phyloP scores from a whole-genome alignment of 2,888 invertebrate species.

The Apotomis turbidana region DNA sequence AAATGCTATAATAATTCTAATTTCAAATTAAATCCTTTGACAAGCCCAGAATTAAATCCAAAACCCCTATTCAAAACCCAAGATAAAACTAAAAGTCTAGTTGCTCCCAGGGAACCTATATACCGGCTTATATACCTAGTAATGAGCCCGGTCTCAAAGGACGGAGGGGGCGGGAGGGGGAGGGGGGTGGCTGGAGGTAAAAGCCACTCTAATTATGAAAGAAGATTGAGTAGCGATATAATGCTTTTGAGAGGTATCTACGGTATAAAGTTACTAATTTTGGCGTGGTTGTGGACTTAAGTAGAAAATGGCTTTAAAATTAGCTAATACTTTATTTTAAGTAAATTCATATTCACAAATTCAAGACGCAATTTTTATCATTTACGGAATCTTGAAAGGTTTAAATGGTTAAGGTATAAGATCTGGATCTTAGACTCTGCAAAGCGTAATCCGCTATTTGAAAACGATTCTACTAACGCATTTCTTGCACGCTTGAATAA shows the following conservation, averaged over 20 bases:
- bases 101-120: slow-evolving; percentile 41
- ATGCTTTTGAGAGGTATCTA: slow-evolving; percentile 44
- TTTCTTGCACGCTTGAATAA: no score
- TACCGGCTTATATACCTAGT: slow-evolving; percentile 65
- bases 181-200: slow-evolving; percentile 57
- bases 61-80: slow-evolving; percentile 30
- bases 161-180: slow-evolving; percentile 48
- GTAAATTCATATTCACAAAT: not conserved
- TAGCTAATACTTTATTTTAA: slow-evolving; percentile 2
- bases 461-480: no score
- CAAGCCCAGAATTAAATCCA: slow-evolving; percentile 22
- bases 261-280: slow-evolving; percentile 30
- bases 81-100: slow-evolving; percentile 41
- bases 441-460: no score
- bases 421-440: no score
- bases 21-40: slow-evolving; percentile 27
- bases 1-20: slow-evolving; percentile 1
- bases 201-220: slow-evolving; percentile 81
- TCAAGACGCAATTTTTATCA: no score
- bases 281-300: slow-evolving; percentile 18
- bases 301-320: slow-evolving; percentile 17
- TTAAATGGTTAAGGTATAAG: no score
- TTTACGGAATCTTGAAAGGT: not conserved
- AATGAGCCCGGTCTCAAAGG: slow-evolving; percentile 68
- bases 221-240: slow-evolving; percentile 76